Evolutionary conservation across 2,888 invertebrate species (phyloP), one percentile per base, ranked within the genome.

Genomic region (Pseudeuparius sepicola): DNA sequence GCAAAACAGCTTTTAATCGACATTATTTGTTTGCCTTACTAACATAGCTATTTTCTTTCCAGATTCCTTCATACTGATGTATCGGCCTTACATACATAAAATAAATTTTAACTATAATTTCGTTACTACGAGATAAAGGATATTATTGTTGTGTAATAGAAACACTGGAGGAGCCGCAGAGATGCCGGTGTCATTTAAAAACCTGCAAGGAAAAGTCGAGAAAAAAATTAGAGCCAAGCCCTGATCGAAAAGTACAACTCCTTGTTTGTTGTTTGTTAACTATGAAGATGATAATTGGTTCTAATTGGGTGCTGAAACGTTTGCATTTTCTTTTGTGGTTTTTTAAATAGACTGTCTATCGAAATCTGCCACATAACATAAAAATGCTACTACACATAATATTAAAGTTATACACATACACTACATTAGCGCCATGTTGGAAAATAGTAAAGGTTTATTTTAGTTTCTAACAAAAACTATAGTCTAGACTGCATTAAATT

Each of bases 61-160:
- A 63, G 63, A 63, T 62, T 62, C 58, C 62, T 62, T 63, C 58
- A 61, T 54, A 62, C 60, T 59, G 63, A 57, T 63, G 62, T 62
- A 62, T 63, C 62, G 64, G 64, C 63, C 64, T 64, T 64, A 63
- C 59, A 54, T 56, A 55, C 56, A 57, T 59, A 56, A 57, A 59
- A 50, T 50, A 41, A 37, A 46, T 43, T 44, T 42, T 48, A 53
- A 53, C 40, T 52, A 51, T 56, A 54, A 57, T 56, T 58, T 59
- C 57, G 59, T 60, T 59, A 58, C 54, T 51, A 55, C 54, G 55
- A 55, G 49, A 56, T 53, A 54, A 48, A 57, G 51, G 57, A 53
- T 59, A 40, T 58, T 57, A 60, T 61, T 61, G 61, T 63, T 63
- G 61, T 62, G 60, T 60, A 53, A 57, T 59, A 58, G 54, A 52